Conservation (phyloP, 2,797 vertebrate genomes). For the Selene dorsalis region DNA sequence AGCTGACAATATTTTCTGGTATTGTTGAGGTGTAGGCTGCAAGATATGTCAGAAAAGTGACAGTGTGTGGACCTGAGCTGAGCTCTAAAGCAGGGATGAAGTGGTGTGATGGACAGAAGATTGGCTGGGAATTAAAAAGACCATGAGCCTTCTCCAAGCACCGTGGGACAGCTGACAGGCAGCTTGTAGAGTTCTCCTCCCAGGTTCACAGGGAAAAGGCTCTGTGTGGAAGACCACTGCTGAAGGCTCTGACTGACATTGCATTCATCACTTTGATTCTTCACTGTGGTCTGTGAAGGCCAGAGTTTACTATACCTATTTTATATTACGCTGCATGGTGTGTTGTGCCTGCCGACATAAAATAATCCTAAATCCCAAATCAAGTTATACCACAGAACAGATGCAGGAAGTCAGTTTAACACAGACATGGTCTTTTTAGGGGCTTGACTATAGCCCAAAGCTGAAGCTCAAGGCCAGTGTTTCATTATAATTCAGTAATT, state of each 20-base stretch:
- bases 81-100: slow-evolving; percentile 82
- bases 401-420: neutral
- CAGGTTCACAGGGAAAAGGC: slow-evolving; percentile 54
- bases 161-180: slow-evolving; percentile 80
- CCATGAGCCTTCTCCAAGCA: slow-evolving; percentile 74
- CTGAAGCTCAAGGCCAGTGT: neutral
- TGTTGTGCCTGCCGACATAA: neutral
- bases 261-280: slow-evolving; percentile 51
- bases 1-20: slow-evolving; percentile 75
- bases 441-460: neutral
- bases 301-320: slow-evolving; percentile 5
- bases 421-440: neutral
- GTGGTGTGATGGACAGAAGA: slow-evolving; percentile 84
- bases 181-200: slow-evolving; percentile 63
- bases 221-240: slow-evolving; percentile 51
- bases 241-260: slow-evolving; percentile 46
- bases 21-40: slow-evolving; percentile 78
- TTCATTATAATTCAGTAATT: neutral
- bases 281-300: slow-evolving; percentile 25
- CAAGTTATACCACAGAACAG: neutral
- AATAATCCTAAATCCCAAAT: slow-evolving; percentile 4
- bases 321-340: neutral
- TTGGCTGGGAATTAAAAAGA: slow-evolving; percentile 85
- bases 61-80: slow-evolving; percentile 82
- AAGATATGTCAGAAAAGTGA: slow-evolving; percentile 82